Evolutionary conservation across 2,888 invertebrate species (phyloP), one percentile per base, ranked within the genome.

Genomic region (Luperina testacea): DNA sequence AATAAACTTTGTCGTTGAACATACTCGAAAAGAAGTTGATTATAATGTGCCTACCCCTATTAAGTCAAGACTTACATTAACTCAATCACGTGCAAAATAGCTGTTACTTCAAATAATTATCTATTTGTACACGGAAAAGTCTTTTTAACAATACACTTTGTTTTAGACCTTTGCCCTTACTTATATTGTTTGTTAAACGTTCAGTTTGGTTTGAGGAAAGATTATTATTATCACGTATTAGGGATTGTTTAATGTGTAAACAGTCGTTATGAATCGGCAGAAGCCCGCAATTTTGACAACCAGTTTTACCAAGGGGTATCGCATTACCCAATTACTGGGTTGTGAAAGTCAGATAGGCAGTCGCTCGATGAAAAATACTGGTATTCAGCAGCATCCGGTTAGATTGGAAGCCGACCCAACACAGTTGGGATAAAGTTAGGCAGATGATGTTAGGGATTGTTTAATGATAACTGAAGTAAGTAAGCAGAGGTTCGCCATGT

Each of bases 81-180:
- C 65, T 45, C 59, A 77, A 61, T 70, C 65, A 67, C 32, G 65
- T 77, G 77, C 24, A 67, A 67, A 81, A 67, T 8, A 57, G 42
- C 24, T 32, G 32, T 67, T 27, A 53, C 7, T 77, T 68, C 82
- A 71, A 71, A 81, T 77, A 79, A 48, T 27, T 64, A 57, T 11
- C 0, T 57, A 71, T 63, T 77, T 61, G 59, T 71, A 27, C 13
- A 67, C n/a, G 45, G 8, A 77, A 81, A 48, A 48, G 51, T 61
- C 61, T 64, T 81, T 51, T 77, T 48, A 81, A 81, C 82, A 77
- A 82, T 81, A 71, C 82, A 71, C 68, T 71, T 77, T 67, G 82
- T 82, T 48, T 71, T 11, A 67, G 38, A 82, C 82, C 77, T 81
- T 77, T 71, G 67, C 24, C 77, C 77, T 24, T 2, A 45, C 11